Percentiles rank a stretch among this genome's conserved stretches.
These are phyloP conservation scores for Frieseomelitta varia DNA, from an alignment of 1,140 invertebrate species.

Conservation along the genomic window DNA sequence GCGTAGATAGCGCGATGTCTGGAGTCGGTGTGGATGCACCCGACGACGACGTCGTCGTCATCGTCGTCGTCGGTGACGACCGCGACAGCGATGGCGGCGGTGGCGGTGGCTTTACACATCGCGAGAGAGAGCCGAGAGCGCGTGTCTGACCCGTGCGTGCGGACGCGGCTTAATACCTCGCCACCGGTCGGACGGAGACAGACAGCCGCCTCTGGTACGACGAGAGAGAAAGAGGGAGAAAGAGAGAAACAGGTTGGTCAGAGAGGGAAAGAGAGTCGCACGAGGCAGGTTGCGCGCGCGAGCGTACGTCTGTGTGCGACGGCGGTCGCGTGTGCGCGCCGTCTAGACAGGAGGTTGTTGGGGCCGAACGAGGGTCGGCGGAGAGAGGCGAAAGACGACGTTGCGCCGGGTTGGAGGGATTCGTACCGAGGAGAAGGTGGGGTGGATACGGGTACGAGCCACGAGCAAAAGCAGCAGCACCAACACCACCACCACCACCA, in stretches of 20 bases:
- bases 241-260: too few relatives aligned
- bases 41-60: background rate
- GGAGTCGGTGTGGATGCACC: background rate
- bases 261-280: slow-evolving; percentile 39
- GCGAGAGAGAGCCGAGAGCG: slow-evolving; percentile 38
- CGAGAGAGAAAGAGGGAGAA: slow-evolving; percentile 13
- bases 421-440: slow-evolving; percentile 45
- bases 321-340: slow-evolving; percentile 67
- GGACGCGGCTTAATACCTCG: slow-evolving; percentile 54
- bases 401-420: slow-evolving; percentile 53
- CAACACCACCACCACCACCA: too few relatives aligned
- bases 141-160: slow-evolving; percentile 32
- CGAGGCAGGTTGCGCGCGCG: slow-evolving; percentile 42
- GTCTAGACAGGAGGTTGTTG: slow-evolving; percentile 78
- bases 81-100: slow-evolving; percentile 32
- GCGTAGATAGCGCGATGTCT: slow-evolving; percentile 6
- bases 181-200: background rate
- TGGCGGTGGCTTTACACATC: slow-evolving; percentile 51
- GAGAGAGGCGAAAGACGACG: slow-evolving; percentile 62
- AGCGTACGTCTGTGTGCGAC: slow-evolving; percentile 44
- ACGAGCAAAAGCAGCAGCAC: background rate
- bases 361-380: slow-evolving; percentile 64
- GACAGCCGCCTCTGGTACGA: background rate
- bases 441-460: slow-evolving; percentile 51
- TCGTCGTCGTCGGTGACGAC: background rate